Conservation (phyloP, 2,888 invertebrate species). For the Teleiodes luculella region DNA sequence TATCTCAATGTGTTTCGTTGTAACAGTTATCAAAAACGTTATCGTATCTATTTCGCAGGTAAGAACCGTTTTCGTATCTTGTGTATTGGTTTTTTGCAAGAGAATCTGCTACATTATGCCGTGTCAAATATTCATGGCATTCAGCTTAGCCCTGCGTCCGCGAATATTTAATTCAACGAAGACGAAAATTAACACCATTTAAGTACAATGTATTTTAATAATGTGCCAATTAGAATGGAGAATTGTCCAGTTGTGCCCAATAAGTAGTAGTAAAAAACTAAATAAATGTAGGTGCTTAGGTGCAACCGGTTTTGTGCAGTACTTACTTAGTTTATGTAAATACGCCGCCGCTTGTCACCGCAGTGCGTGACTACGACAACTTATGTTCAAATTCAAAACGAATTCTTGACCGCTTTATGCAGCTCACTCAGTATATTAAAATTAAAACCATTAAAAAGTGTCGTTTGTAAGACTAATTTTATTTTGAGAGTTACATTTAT, state of each 20-base stretch:
- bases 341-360: not conserved
- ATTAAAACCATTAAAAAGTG: not conserved
- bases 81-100: not conserved
- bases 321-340: slow-evolving; percentile 10
- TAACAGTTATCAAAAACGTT: no score
- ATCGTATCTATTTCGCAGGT: no score
- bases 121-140: not conserved
- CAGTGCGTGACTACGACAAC: slow-evolving; percentile 5
- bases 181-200: slow-evolving; percentile 4
- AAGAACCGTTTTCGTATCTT: no score
- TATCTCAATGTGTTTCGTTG: no score
- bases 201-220: not conserved
- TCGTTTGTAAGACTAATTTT: not conserved
- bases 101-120: not conserved
- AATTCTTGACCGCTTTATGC: slow-evolving; percentile 5
- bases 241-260: slow-evolving; percentile 2
- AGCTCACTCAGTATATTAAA: not conserved
- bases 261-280: slow-evolving; percentile 10
- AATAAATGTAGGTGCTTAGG: slow-evolving; percentile 7
- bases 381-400: slow-evolving; percentile 8
- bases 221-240: slow-evolving; percentile 5
- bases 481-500: not conserved
- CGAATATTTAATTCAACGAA: not conserved
- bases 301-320: slow-evolving; percentile 9
- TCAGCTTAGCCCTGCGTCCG: not conserved